Evolutionary conservation across 2,113 vertebrate genomes (phyloP).

Genomic region (Mus spicilegus): DNA sequence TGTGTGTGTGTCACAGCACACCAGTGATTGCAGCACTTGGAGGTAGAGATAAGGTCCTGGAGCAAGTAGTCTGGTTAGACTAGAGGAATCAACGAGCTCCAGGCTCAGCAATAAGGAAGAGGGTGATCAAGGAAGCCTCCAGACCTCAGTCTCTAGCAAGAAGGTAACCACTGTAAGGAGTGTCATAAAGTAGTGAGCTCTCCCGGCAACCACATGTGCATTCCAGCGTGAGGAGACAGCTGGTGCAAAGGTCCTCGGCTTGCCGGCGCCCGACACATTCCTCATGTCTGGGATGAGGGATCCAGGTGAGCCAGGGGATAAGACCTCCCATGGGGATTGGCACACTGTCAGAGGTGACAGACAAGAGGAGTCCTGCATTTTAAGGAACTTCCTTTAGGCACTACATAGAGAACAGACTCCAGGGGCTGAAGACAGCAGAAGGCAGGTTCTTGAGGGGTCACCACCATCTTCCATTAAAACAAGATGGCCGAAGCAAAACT

Average conservation of each 20-base stretch:
- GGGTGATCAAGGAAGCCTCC: not conserved
- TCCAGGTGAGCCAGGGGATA: not conserved
- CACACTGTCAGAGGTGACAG: not conserved
- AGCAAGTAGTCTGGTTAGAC: not conserved
- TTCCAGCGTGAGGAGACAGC: not conserved
- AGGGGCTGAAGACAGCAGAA: not conserved
- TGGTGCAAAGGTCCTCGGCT: not conserved
- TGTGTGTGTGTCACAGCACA: not conserved
- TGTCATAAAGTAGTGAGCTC: too few species aligned
- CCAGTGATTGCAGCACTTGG: not conserved
- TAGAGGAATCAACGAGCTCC: not conserved
- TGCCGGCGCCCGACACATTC: rapidly evolving
- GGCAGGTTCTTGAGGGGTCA: not conserved
- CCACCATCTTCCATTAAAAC: not conserved
- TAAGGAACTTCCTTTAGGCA: not conserved
- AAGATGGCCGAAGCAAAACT: not conserved
- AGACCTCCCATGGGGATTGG: not conserved
- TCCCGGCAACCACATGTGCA: not conserved
- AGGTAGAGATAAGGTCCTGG: not conserved
- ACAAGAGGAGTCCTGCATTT: not conserved
- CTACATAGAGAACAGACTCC: not conserved
- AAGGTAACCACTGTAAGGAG: not conserved
- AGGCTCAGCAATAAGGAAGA: not conserved
- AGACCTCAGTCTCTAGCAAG: not conserved
- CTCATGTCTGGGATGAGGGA: not conserved